Base-by-base conservation (phyloP, 1,140 invertebrate genomes). In the Drosophila pallidifrons region DNA sequence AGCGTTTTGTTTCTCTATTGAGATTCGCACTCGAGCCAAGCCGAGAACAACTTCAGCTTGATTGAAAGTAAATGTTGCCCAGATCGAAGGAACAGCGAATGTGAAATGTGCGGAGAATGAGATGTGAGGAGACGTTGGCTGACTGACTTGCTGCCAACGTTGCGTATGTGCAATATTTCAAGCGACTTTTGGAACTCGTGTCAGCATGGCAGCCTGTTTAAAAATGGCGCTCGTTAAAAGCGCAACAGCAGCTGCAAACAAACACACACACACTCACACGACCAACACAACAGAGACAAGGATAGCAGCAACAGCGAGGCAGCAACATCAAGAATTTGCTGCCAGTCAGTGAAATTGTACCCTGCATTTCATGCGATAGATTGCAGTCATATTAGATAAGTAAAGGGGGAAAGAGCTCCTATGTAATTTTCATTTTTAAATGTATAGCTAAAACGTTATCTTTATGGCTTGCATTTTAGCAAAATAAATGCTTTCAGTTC, bases 101-200 rank as follows among this genome's bases (percentile, higher is more conserved):
- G n/a, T n/a, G 20, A 60, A 47, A 60, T 49, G 28, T 54, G 3
- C 20, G 35, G n/a, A 41, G 49, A 67, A n/a, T 32, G n/a, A 35
- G 20, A 59, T 32, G 66, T 13, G 54, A 32, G 20, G 10, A 4
- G 30, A 16, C 5, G 13, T 0, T 25, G 20, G 3, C 20, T 25
- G 3, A 25, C 13, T n/a, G 1, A 5, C 10, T 13, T 16, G 52
- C 30, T 30, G 54, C 16, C 60, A 66, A 72, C 75, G 45, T 28
- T 55, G 70, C 75, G 75, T 85, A 78, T 85, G 82, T 72, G 82
- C 49, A 66, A 78, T 81, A 81, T 82, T 75, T 81, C 55, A 69
- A 58, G 8, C 47, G 51, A 54, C 73, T 65, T 77, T 76, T 64
- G 46, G 47, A 68, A 72, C 72, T 65, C 73, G 66, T 60, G 69